Evolutionary conservation across 2,113 vertebrate species (phyloP).

Genomic region (Hippocampus abdominalis): DNA sequence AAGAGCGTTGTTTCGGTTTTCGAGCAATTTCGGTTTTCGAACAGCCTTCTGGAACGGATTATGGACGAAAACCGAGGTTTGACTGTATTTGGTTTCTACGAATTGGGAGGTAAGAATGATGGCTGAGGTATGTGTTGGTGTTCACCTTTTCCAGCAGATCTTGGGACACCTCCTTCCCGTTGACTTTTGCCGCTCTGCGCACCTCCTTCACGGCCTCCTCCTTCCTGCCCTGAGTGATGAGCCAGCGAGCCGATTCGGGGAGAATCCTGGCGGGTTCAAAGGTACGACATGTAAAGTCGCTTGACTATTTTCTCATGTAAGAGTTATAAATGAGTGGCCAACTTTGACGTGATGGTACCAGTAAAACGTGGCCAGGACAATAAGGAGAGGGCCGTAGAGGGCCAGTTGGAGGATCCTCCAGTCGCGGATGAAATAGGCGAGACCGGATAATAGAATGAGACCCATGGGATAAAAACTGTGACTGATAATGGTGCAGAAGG

Average conservation of each 20-base stretch:
- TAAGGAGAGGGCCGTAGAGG: conserved; percentile 64
- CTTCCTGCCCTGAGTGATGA: conserved; percentile 74
- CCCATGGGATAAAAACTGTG: conserved; percentile 70
- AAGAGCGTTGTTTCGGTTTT: no score
- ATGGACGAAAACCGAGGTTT: no score
- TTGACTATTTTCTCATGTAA: not conserved
- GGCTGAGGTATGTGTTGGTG: no score
- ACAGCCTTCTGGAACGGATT: no score
- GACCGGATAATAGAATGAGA: conserved; percentile 76
- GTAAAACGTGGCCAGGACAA: conserved; percentile 62
- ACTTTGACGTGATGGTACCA: conserved; percentile 56
- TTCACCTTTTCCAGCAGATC: conserved; percentile 74
- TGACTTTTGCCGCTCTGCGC: conserved; percentile 75
- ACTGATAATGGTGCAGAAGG: conserved; percentile 67
- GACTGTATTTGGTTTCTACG: no score
- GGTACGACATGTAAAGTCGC: no score
- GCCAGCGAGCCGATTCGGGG: conserved; percentile 86
- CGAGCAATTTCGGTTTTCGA: no score
- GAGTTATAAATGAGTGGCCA: no score
- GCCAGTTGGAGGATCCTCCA: conserved; percentile 84
- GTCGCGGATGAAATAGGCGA: conserved; percentile 75
- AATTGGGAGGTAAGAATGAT: no score
- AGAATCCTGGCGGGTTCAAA: conserved; percentile 68
- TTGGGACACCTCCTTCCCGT: conserved; percentile 64
- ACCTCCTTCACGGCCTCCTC: conserved; percentile 77